Percentiles rank a stretch among this genome's conserved stretches.
Conservation (phyloP, 2,113 vertebrate species). For the Myocastor coypus region DNA sequence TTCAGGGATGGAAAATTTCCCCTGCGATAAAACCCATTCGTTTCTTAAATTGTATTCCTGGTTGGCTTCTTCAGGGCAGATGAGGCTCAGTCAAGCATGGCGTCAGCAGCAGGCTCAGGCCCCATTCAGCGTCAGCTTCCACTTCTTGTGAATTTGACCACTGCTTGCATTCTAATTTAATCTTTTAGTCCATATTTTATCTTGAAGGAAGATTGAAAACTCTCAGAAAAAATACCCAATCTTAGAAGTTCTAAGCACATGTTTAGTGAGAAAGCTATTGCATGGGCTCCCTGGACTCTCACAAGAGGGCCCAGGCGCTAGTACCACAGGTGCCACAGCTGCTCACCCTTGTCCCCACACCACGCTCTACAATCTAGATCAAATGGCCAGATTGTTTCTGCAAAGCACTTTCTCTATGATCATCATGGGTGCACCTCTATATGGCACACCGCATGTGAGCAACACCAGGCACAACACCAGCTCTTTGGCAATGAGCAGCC, state of each 20-base stretch:
- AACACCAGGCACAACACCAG: too few species aligned
- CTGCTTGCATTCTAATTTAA: background rate
- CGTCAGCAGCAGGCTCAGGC: background rate
- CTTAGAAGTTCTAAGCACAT: background rate
- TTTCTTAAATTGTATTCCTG: background rate
- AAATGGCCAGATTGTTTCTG: background rate
- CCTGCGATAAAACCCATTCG: background rate
- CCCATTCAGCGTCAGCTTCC: background rate
- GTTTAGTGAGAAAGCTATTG: background rate
- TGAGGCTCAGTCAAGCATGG: background rate
- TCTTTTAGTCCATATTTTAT: background rate
- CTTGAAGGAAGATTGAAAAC: background rate
- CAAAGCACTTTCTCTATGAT: background rate
- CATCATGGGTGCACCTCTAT: background rate
- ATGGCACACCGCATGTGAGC: background rate
- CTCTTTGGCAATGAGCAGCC: background rate
- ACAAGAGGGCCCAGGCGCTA: background rate
- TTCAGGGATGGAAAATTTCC: slow-evolving; percentile 21
- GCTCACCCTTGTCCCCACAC: background rate
- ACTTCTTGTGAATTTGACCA: background rate
- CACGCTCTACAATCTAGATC: background rate
- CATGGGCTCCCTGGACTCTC: slow-evolving; percentile 3
- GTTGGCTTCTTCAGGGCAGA: background rate
- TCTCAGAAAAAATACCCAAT: background rate
- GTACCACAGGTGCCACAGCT: background rate